A percentile compares a stretch with the other conserved stretches of the same genome.
Evolutionary conservation across 2,888 invertebrate genomes (phyloP).

Genomic region (Lamproptera curius): DNA sequence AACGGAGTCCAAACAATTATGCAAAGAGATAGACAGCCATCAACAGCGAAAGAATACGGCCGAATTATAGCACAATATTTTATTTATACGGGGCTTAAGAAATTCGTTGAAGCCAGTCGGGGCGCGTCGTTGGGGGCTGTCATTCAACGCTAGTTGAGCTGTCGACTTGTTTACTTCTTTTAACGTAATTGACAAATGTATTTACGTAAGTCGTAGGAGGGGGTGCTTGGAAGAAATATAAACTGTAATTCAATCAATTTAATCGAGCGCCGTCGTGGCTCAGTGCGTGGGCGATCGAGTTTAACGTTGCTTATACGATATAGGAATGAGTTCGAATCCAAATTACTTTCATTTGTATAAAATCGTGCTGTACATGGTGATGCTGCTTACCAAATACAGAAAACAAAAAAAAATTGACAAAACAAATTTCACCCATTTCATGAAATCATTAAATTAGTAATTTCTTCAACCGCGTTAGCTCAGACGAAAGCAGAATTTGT

Average conservation of each 20-base stretch:
- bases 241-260: not conserved
- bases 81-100: slow-evolving; percentile 8
- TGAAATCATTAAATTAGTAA: no score
- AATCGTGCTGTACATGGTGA: no score
- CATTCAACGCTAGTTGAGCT: slow-evolving; percentile 20
- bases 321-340: no score
- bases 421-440: no score
- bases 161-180: slow-evolving; percentile 19
- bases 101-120: not conserved
- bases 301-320: no score
- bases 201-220: slow-evolving; percentile 14
- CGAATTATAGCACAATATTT: slow-evolving; percentile 16
- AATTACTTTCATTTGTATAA: no score
- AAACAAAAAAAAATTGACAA: no score
- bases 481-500: no score
- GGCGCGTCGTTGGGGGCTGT: slow-evolving; percentile 15
- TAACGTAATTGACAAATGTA: slow-evolving; percentile 23
- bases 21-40: slow-evolving; percentile 10
- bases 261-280: no score
- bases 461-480: no score
- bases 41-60: slow-evolving; percentile 12
- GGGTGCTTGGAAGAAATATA: not conserved
- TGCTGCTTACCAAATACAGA: no score
- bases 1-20: not conserved
- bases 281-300: no score